Conservation (phyloP, 1,140 invertebrate genomes). For the Papilio polyxenes region DNA sequence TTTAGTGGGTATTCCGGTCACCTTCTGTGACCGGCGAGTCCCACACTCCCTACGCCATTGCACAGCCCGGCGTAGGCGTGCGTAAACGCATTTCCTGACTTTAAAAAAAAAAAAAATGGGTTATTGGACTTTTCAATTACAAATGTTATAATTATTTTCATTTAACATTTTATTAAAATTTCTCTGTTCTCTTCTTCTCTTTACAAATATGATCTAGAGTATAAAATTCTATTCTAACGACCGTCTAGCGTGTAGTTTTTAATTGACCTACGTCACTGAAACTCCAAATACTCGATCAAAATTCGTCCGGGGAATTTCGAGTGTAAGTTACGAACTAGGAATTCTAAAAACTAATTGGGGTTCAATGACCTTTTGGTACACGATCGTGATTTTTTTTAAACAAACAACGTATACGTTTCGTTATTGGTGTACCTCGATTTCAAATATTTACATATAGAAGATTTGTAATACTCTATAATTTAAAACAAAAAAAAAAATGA, state of each 20-base stretch:
- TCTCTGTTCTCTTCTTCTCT: background rate
- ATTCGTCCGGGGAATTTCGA: background rate
- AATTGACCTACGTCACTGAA: slow-evolving; percentile 15
- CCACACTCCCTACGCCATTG: too few species aligned
- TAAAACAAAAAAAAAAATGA: too few species aligned
- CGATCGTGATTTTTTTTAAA: background rate
- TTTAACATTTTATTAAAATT: too few species aligned
- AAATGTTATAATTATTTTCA: too few species aligned
- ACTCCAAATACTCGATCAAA: slow-evolving; percentile 7
- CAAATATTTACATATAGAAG: background rate
- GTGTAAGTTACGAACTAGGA: slow-evolving; percentile 7
- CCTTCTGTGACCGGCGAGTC: too few species aligned
- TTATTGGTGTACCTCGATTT: background rate
- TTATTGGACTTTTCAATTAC: too few species aligned
- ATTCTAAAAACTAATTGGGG: slow-evolving; percentile 15
- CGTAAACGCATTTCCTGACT: too few species aligned
- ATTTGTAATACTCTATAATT: background rate
- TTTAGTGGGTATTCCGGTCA: too few species aligned
- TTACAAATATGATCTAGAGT: background rate
- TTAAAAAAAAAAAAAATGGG: too few species aligned
- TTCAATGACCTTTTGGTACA: background rate
- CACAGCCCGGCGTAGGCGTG: too few species aligned
- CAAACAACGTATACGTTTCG: background rate
- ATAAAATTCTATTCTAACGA: background rate
- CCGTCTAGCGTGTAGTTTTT: background rate